Evolutionary conservation across 37 sponge, comb jelly and placozoan species (phyloP).

Genomic region (Hexactinellida sp.): DNA sequence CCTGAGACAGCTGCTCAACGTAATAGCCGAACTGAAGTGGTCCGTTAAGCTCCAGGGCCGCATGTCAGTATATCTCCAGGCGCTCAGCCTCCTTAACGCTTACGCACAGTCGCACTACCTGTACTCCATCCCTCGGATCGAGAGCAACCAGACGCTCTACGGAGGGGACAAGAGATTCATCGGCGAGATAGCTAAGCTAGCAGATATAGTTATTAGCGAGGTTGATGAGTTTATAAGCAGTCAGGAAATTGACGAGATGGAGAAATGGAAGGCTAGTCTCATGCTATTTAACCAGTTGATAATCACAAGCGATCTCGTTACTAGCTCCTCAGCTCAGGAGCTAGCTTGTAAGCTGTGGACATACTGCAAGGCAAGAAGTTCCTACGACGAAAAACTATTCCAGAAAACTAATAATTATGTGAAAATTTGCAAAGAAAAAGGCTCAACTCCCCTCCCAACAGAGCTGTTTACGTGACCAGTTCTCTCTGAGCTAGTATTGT

Average conservation of each 20-base stretch:
- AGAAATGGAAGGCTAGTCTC: not conserved
- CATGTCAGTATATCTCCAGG: not conserved
- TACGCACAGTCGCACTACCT: not conserved
- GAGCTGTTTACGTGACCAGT: not conserved
- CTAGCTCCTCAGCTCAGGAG: not conserved
- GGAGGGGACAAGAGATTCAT: slow-evolving; percentile 73
- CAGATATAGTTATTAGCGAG: slow-evolving; percentile 33
- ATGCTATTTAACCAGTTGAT: slow-evolving; percentile 9
- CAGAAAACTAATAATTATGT: slow-evolving; percentile 1
- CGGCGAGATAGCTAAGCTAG: slow-evolving; percentile 38
- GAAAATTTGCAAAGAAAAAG: not conserved
- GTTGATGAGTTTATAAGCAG: slow-evolving; percentile 35
- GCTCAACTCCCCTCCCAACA: not conserved
- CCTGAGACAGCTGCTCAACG: slow-evolving; percentile 57
- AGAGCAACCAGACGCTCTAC: slow-evolving; percentile 85
- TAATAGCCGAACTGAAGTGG: slow-evolving; percentile 61
- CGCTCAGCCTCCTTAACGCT: not conserved
- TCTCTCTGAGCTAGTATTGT: not conserved
- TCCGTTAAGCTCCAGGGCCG: not conserved
- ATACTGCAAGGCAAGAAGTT: not conserved
- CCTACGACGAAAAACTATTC: not conserved
- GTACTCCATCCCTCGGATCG: slow-evolving; percentile 22
- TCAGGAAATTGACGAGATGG: not conserved
- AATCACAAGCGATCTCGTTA: not conserved
- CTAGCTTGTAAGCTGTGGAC: not conserved